Evolutionary conservation across 2,888 invertebrate genomes (phyloP).

Genomic region (Busseola fusca): DNA sequence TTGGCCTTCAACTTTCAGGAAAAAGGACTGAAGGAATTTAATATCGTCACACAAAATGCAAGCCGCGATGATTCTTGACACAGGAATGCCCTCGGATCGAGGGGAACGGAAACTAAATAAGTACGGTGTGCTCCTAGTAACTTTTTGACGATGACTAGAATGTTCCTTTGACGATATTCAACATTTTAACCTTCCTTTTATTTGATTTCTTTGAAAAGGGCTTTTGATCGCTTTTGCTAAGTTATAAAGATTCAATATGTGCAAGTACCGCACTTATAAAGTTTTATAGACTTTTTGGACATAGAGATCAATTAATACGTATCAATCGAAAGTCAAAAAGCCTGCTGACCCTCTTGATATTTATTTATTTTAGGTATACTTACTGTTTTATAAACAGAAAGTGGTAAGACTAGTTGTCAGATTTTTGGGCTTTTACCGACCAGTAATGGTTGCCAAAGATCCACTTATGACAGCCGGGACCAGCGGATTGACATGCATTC

Average conservation of each 20-base stretch:
- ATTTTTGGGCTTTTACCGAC: too few species aligned
- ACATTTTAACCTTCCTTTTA: conserved; percentile 47
- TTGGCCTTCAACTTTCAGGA: conserved; percentile 16
- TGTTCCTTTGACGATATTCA: conserved; percentile 44
- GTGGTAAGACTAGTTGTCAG: too few species aligned
- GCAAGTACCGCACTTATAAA: conserved; percentile 33
- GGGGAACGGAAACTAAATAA: conserved; percentile 42
- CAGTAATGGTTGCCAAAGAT: too few species aligned
- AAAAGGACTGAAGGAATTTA: conserved; percentile 46
- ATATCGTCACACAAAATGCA: conserved; percentile 52
- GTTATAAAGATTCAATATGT: conserved; percentile 57
- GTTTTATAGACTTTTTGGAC: conserved; percentile 26
- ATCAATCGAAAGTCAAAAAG: conserved; percentile 33
- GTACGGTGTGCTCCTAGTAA: conserved; percentile 30
- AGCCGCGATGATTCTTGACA: conserved; percentile 28
- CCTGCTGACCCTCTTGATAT: neutral
- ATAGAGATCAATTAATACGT: too few species aligned
- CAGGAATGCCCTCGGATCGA: conserved; percentile 38
- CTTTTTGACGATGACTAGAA: conserved; percentile 45
- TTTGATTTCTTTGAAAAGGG: conserved; percentile 52
- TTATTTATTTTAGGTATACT: neutral
- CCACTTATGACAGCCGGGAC: too few species aligned
- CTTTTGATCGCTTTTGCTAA: conserved; percentile 46
- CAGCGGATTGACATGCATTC: too few species aligned
- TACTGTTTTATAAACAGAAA: neutral